phyloP scores from a whole-genome alignment of 92 coral and sea anemone genomes.

The Phymanthus crucifer region DNA sequence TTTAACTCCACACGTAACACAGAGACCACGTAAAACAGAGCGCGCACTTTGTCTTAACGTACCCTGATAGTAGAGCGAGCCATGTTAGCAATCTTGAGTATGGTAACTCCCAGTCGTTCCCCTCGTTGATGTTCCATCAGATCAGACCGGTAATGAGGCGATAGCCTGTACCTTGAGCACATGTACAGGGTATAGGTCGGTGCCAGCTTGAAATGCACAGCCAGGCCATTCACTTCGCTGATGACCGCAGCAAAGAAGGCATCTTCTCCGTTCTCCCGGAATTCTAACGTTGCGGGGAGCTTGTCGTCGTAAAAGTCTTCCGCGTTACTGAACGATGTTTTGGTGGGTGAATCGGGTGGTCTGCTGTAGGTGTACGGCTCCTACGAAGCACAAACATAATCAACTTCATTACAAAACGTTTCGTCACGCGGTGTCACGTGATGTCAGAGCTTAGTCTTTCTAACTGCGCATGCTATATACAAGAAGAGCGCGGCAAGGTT shows the following conservation, averaged over 20 bases:
- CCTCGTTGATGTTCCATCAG: conserved; percentile 75
- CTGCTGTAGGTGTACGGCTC: conserved; percentile 10
- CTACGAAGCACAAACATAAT: background rate
- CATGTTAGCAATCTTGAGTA: conserved; percentile 95
- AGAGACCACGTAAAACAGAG: too few species aligned
- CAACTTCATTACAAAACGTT: background rate
- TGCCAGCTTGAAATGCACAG: conserved; percentile 95
- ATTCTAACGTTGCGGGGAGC: conserved; percentile 92
- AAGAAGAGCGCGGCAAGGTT: too few species aligned
- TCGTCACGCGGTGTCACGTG: too few species aligned
- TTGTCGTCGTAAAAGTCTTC: conserved; percentile 57
- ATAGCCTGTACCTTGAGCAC: conserved; percentile 99
- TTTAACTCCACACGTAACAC: too few species aligned
- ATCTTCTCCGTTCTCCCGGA: conserved; percentile 94
- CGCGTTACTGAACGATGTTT: conserved; percentile 18
- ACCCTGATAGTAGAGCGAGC: conserved; percentile 97
- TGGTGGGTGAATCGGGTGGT: conserved; percentile 19
- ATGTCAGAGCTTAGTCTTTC: too few species aligned
- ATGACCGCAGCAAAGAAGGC: conserved; percentile 98
- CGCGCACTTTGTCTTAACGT: background rate
- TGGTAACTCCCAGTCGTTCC: conserved; percentile 77
- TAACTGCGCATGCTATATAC: too few species aligned
- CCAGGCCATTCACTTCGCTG: conserved; percentile 96
- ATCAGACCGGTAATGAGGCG: conserved; percentile 87
- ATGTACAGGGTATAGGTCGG: conserved; percentile 97